Evolutionary conservation across 2,888 invertebrate genomes (phyloP), one percentile per base, ranked within the genome.

Genomic region (Drosophila ezoana): DNA sequence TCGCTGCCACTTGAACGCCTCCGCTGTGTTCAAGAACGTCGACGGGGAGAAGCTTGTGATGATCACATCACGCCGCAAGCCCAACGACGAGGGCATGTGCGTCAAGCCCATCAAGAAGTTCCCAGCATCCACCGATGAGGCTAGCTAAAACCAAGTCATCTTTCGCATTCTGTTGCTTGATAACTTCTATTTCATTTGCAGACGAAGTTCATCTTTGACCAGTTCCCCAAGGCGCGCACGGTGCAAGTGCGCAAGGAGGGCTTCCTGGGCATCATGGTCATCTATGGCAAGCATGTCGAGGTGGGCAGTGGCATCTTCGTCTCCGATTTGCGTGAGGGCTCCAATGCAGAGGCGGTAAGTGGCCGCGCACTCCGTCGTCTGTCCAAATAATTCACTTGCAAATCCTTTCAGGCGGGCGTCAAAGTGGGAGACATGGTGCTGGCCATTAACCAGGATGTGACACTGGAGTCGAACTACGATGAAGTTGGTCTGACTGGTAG

Each of bases 401-500:
- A 13, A 37, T 58, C 76, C 75, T 93, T 93, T 2, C 93, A 97
- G 96, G 97, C 97, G 84, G 98, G 99, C 57, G 94, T 99, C 48
- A 96, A 97, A 93, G 98, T 99, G 61, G 99, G 99, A 72, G 99
- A 99, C 93, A 97, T 99, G 96, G 96, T 99, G 78, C 93, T 99
- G 70, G 96, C 98, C 44, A 98, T 99, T 51, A 99, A 99, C 93
- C 96, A 97, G 88, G 98, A 99, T 90, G 96, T 98, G 20, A 93
- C 98, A 56, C 93, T 97, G 14, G 97, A 97, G 76, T 95, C 96
- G 76, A 97, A 95, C 90, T 98, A 98, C 89, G 97, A 98, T 89
- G 95, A 96, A 90, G 97, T 97, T 0, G 2, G 8, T 28, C 28
- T 8, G 28, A 28, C 28, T 8, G 1, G 93, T 93, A 93, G 40